phyloP scores from a whole-genome alignment of 2,888 invertebrate genomes.

The Sarcophaga caerulescens region DNA sequence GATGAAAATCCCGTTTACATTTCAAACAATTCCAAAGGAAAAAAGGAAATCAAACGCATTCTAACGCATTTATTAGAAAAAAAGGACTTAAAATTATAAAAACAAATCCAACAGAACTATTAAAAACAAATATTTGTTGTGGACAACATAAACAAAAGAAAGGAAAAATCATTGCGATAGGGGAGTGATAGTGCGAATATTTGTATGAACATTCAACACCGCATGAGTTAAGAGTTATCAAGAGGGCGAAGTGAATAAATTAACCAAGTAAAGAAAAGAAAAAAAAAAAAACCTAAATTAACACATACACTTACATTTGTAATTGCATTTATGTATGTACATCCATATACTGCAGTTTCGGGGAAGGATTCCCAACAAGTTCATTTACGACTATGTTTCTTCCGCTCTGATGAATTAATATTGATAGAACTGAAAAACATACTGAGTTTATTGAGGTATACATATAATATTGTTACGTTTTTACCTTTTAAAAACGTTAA shows the following conservation, averaged over 20 bases:
- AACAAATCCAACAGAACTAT: constrained; percentile 74
- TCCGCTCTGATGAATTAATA: no score
- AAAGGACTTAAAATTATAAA: constrained; percentile 49
- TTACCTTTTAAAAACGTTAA: no score
- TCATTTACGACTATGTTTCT: no score
- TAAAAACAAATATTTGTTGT: constrained; percentile 79
- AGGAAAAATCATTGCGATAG: constrained; percentile 45
- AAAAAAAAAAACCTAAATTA: constrained; percentile 1
- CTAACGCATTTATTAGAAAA: constrained; percentile 15
- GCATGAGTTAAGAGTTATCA: constrained; percentile 38
- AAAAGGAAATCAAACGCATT: constrained; percentile 30
- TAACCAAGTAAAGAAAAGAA: constrained; percentile 14
- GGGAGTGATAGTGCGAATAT: not conserved
- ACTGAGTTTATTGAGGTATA: no score
- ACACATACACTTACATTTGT: constrained; percentile 19
- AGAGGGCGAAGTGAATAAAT: no score
- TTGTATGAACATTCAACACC: constrained; percentile 45
- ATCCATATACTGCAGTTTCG: not conserved
- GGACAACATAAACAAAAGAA: constrained; percentile 68
- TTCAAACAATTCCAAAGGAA: constrained; percentile 68
- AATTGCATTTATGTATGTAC: constrained; percentile 24
- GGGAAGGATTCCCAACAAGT: not conserved
- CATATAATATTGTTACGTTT: no score
- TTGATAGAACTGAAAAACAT: no score
- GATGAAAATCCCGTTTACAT: constrained; percentile 78